Base-by-base conservation (phyloP, 2,888 invertebrate genomes). In the Hermodice carunculata region DNA sequence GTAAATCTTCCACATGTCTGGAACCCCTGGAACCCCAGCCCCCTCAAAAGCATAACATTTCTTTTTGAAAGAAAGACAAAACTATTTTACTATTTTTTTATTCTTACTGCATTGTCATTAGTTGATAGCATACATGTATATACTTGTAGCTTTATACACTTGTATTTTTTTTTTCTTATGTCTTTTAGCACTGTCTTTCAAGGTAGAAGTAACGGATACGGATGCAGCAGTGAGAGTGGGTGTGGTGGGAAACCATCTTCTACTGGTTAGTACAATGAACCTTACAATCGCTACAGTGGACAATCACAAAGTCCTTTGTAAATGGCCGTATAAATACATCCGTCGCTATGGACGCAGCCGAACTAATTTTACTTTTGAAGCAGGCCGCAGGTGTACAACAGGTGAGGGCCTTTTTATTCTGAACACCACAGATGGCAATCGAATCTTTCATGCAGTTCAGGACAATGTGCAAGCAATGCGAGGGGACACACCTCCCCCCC, bases 321-420 rank as follows among this genome's bases (percentile, higher is more conserved):
- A 40, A 24, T 54, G 54, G 54, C 40, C n/a, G 17, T 54, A 54
- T 29, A 54, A 54, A 22, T 43, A 54, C 28, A 54, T 54, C 1
- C 54, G 54, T 22, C 40, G 54, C 11, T 54, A 54, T 28, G 54
- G 54, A 26, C 43, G 54, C n/a, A 43, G 54, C 3, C 42, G 43
- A 14, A 54, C 32, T n/a, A 54, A 54, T 43, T 54, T 54, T 24
- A 54, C 54, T 2, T 54, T 54, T 26, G 54, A 54, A 37, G 54
- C 42, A 3, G 54, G 54, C 2, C 54, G 54, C 5, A 54, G 43
- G 42, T 42, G 54, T 28, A 40, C 43, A 26, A 42, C 54, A 2
- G 54, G 54, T 8, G 54, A 54, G 28, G 54, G 54, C 3, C 42
- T 54, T n/a, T 54, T 54, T n/a, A n/a, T n/a, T n/a, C n/a, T n/a